phyloP scores from a whole-genome alignment of 2,797 vertebrate species.

The Phoeniculus purpureus region DNA sequence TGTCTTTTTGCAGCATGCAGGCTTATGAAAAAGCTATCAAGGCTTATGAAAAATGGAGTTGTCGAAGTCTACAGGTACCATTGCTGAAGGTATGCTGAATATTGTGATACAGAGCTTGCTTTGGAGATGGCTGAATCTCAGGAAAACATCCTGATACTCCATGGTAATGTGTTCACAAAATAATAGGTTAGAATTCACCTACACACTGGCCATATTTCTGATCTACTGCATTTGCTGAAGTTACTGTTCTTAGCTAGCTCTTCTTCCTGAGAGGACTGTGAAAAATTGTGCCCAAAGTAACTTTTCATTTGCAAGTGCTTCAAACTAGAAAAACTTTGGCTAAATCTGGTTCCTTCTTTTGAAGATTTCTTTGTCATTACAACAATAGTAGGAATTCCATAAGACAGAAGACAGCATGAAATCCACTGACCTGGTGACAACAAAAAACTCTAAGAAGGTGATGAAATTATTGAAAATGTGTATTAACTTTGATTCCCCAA shows the following conservation, averaged over 20 bases:
- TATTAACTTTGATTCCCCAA: not conserved
- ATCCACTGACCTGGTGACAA: not conserved
- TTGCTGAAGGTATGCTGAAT: not conserved
- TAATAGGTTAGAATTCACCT: too few relatives aligned
- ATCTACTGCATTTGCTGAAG: not conserved
- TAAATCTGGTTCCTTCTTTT: not conserved
- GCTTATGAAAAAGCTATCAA: not conserved
- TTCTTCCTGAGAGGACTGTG: not conserved
- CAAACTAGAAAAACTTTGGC: not conserved
- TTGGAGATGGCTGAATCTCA: not conserved
- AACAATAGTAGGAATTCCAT: not conserved
- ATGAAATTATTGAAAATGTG: not conserved
- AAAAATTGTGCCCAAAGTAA: not conserved
- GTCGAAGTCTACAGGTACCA: not conserved
- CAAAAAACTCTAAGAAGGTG: not conserved
- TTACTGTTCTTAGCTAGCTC: not conserved
- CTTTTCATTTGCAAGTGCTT: not conserved
- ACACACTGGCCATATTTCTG: not conserved
- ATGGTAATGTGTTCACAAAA: not conserved
- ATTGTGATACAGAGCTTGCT: not conserved
- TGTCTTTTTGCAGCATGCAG: not conserved
- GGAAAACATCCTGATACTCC: not conserved
- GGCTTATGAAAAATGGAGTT: not conserved
- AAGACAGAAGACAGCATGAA: not conserved
- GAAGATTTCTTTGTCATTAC: not conserved